phyloP scores from a whole-genome alignment of 2,797 vertebrate species.

The Enoplosus armatus region DNA sequence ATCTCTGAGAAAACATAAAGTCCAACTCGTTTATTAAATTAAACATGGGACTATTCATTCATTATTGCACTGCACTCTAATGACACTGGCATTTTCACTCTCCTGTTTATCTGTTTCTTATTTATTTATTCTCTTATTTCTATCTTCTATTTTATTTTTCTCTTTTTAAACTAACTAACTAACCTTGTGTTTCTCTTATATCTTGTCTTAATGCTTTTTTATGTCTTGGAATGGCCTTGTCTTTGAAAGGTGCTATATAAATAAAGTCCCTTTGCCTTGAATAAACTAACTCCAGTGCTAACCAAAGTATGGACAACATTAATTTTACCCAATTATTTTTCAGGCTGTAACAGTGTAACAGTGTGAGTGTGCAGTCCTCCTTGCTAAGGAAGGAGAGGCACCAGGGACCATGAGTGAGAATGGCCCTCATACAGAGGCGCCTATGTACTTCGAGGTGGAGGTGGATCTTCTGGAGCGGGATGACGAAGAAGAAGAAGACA shows the following conservation, averaged over 20 bases:
- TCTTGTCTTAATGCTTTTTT: not conserved
- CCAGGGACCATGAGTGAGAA: constrained; percentile 94
- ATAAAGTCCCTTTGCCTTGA: not conserved
- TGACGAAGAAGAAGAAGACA: constrained; percentile 90
- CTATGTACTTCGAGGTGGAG: constrained; percentile 91
- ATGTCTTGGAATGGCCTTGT: not conserved
- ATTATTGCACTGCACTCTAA: not conserved
- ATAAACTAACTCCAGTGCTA: not conserved
- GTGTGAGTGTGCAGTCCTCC: constrained; percentile 66
- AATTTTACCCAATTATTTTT: constrained; percentile 27
- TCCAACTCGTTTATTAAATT: not conserved
- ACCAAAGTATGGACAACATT: not conserved
- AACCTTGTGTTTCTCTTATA: not conserved
- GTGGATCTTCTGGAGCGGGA: constrained; percentile 81
- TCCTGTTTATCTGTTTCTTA: not conserved
- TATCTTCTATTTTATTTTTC: not conserved
- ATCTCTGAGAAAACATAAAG: not conserved
- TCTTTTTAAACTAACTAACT: not conserved
- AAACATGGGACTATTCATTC: not conserved
- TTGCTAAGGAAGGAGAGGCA: constrained; percentile 78
- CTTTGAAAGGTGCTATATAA: not conserved
- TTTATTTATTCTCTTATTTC: not conserved
- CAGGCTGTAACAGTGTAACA: constrained; percentile 42
- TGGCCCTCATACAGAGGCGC: constrained; percentile 89
- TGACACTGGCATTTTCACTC: not conserved